phyloP scores from a whole-genome alignment of 2,113 vertebrate genomes.

The Brevimyrus niger region DNA sequence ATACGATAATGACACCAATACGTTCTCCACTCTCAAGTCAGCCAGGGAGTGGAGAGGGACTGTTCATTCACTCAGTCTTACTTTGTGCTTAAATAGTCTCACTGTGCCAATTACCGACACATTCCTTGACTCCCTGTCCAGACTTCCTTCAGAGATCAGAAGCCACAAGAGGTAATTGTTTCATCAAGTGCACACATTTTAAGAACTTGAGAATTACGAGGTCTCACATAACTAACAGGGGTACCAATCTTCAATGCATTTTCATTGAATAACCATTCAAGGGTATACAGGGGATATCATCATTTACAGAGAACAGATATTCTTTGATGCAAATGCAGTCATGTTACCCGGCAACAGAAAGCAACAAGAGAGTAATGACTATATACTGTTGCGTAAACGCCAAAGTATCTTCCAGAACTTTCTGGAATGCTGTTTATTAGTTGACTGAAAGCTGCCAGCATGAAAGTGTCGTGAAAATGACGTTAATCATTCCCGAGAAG shows the following conservation, averaged over 20 bases:
- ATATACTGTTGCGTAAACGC: not conserved
- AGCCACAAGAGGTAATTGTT: not conserved
- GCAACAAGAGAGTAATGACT: not conserved
- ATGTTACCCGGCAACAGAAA: not conserved
- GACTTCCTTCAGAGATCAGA: not conserved
- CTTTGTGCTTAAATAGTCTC: not conserved
- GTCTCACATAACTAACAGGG: not conserved
- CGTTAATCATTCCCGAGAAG: not conserved
- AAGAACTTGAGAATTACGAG: not conserved
- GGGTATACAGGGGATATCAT: not conserved
- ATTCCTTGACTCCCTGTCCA: not conserved
- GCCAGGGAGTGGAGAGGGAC: not conserved
- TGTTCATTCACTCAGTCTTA: not conserved
- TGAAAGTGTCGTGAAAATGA: not conserved
- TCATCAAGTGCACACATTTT: not conserved
- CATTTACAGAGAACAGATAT: not conserved
- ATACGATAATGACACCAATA: conserved; percentile 34
- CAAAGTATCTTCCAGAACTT: not conserved
- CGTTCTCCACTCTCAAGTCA: not conserved
- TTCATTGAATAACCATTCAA: not conserved
- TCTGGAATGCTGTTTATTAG: not conserved
- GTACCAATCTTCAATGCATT: not conserved
- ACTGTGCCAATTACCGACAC: not conserved
- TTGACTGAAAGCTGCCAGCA: not conserved
- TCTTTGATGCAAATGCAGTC: not conserved